A percentile compares a stretch with the other conserved stretches of the same genome.
Evolutionary conservation across 1,140 invertebrate species (phyloP).

Genomic region (Holcopasites calliopsidis): DNA sequence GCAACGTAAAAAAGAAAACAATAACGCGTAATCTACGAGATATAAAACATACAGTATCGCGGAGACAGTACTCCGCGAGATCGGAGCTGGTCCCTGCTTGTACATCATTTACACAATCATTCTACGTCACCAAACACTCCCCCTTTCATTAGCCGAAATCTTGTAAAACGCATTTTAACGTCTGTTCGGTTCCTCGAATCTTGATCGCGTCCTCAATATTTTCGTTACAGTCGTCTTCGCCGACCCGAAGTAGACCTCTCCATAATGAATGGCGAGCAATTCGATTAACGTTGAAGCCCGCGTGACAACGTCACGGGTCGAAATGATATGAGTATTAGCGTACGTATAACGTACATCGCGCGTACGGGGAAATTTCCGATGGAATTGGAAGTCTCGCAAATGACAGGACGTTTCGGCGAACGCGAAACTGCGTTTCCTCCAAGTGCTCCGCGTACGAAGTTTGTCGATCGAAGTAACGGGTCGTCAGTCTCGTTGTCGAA

Average conservation of each 20-base stretch:
- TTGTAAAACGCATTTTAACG: background rate
- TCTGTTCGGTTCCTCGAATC: slow-evolving; percentile 6
- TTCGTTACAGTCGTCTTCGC: slow-evolving; percentile 13
- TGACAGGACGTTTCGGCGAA: background rate
- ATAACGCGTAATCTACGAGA: slow-evolving; percentile 16
- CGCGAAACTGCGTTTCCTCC: background rate
- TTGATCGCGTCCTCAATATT: slow-evolving; percentile 39
- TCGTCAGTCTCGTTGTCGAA: background rate
- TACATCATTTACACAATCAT: background rate
- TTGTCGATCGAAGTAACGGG: background rate
- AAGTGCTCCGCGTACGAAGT: slow-evolving; percentile 3
- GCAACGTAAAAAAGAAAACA: slow-evolving; percentile 24
- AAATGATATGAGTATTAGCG: slow-evolving; percentile 43
- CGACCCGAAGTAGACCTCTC: no score
- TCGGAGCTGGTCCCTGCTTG: background rate
- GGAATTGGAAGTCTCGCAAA: slow-evolving; percentile 9
- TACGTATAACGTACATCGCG: slow-evolving; percentile 37
- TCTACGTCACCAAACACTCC: background rate
- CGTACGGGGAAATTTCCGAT: slow-evolving; percentile 24
- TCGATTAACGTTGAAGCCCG: no score
- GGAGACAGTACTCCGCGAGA: background rate
- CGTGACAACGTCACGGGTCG: no score
- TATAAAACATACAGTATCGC: slow-evolving; percentile 27
- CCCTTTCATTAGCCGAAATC: slow-evolving; percentile 7
- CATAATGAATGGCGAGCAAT: no score